A percentile compares a stretch with the other conserved stretches of the same genome.
These are phyloP conservation scores for Forbesichthys papilliferus DNA, from an alignment of 2,113 vertebrate species.

Conservation along the genomic window DNA sequence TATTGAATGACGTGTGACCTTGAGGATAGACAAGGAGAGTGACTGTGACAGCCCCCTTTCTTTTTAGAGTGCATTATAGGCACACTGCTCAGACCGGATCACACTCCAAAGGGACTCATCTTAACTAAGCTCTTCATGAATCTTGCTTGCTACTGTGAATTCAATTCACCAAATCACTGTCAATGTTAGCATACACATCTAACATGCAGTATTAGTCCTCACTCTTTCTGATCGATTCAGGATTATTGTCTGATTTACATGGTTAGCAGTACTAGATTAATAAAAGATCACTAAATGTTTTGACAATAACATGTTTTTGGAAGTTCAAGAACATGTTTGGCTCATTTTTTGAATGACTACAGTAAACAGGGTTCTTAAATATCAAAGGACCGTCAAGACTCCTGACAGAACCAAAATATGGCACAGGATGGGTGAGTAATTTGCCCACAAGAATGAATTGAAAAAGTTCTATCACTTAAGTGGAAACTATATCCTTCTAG, in stretches of 20 bases:
- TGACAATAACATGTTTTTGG: constrained; percentile 8
- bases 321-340: not conserved
- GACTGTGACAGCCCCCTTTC: constrained; percentile 62
- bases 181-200: constrained; percentile 64
- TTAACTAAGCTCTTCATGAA: constrained; percentile 69
- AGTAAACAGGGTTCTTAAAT: not conserved
- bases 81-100: constrained; percentile 62
- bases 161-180: constrained; percentile 72
- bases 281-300: constrained; percentile 33
- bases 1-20: constrained; percentile 68
- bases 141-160: constrained; percentile 64
- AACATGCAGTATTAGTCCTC: not conserved
- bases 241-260: constrained; percentile 59
- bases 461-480: too few species aligned
- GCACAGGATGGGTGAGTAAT: too few species aligned
- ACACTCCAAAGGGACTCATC: constrained; percentile 70
- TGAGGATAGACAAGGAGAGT: constrained; percentile 56
- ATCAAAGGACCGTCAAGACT: too few species aligned
- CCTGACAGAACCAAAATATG: too few species aligned
- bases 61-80: constrained; percentile 57
- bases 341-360: not conserved
- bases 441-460: too few species aligned
- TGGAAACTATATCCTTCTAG: too few species aligned
- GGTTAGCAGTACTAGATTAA: constrained; percentile 55
- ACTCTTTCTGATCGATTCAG: not conserved